Conservation (phyloP, 2,113 vertebrate species). For the Archocentrus centrarchus region DNA sequence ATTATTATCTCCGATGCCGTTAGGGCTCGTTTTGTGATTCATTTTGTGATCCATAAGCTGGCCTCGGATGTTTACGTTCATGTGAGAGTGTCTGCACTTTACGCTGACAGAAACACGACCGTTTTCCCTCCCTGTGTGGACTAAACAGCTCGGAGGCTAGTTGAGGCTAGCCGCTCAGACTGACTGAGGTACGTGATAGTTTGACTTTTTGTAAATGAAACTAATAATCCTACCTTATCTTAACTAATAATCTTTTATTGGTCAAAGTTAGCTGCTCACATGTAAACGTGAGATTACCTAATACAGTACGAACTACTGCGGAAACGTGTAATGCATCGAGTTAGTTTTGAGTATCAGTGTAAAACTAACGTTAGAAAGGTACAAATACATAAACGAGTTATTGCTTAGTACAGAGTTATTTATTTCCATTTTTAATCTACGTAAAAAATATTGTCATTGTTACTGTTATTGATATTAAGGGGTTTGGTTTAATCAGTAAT, state of each 20-base stretch:
- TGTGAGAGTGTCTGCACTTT: not conserved
- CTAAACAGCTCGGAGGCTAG: conserved; percentile 27
- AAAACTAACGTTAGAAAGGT: too few relatives aligned
- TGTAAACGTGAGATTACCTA: not conserved
- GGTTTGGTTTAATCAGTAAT: fast-evolving
- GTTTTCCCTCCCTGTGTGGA: not conserved
- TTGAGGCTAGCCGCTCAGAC: conserved; percentile 21
- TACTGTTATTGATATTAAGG: not conserved
- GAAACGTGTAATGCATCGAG: not conserved
- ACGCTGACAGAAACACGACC: not conserved
- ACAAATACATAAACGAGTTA: not conserved
- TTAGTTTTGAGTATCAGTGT: not conserved
- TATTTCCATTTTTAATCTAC: not conserved
- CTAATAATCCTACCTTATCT: not conserved
- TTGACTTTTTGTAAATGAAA: not conserved
- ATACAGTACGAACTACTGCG: not conserved
- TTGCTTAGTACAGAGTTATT: too few relatives aligned
- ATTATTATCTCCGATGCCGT: not conserved
- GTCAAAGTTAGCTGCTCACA: not conserved
- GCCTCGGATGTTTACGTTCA: not conserved
- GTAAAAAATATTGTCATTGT: not conserved
- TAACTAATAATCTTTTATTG: not conserved
- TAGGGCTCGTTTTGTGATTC: not conserved
- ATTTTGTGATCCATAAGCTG: fast-evolving
- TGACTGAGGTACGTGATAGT: conserved; percentile 30